Base-by-base conservation (phyloP, 1,140 invertebrate genomes). In the Brachionus rotundiformis region DNA sequence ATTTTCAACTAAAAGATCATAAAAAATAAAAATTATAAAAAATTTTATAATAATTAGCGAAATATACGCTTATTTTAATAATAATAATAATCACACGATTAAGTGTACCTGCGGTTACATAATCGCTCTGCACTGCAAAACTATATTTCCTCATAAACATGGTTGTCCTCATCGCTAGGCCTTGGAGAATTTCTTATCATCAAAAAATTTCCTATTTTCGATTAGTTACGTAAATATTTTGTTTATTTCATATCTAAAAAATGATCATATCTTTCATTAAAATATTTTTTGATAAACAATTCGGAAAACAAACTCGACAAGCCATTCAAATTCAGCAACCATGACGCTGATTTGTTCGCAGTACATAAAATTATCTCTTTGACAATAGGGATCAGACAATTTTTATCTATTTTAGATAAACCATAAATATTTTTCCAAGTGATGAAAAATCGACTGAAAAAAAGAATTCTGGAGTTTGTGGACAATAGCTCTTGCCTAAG, bases 401-500 rank as follows among this genome's bases (percentile, higher is more conserved):
- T 10, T 27, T 25, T 31, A 11, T 25, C 23, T 71, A 36, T 31
- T 71, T n/a, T 71, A 36, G 29, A 39, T 71, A 36, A 27, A 13
- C 11, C 13, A 68, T 36, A 25, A 23, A n/a, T n/a, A n/a, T n/a
- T n/a, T n/a, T n/a, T n/a, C 33, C 11, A 16, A 31, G 39, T 44
- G 10, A 73, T 44, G 39, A 73, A 73, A 25, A 11, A 2, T 23
- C 16, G 39, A 19, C 10, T 73, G 19, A 73, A 73, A 73, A 41
- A 44, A 31, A 73, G 25, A 73, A n/a, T 73, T 44, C 27, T 73
- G 3, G 13, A 73, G n/a, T 44, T 73, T 44, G 25, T 73, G 33
- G 76, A 63, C 36, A 41, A 63, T 79, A 79, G 36, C 27, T 7
- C 19, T 33, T 79, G 31, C 59, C n/a, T 63, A 8, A 63, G 76